Conservation (phyloP, 2,888 invertebrate species). For the Molorchus minor region DNA sequence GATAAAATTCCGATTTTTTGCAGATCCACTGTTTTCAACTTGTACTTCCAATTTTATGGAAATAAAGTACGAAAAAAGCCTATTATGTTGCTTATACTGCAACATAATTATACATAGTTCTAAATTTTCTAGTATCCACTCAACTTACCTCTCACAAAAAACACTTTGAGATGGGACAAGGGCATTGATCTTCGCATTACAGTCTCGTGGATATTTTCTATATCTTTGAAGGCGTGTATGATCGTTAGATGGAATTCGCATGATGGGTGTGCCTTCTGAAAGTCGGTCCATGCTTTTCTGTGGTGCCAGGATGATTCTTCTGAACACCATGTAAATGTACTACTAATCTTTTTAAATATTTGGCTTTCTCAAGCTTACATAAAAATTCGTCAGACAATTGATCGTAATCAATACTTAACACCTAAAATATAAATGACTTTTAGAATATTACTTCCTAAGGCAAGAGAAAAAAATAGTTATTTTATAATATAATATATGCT, state of each 20-base stretch:
- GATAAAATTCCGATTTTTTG: no score
- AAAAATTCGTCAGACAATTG: conserved; percentile 65
- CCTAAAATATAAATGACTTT: conserved; percentile 52
- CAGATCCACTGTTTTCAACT: no score
- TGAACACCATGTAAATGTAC: conserved; percentile 77
- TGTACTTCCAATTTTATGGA: no score
- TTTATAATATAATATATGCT: no score
- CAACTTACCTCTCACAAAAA: no score
- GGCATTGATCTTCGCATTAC: conserved; percentile 77
- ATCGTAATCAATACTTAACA: conserved; percentile 69
- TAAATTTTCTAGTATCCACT: no score
- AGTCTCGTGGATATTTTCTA: conserved; percentile 68
- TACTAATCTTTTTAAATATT: conserved; percentile 68
- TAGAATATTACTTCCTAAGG: no score
- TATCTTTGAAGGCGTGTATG: conserved; percentile 76
- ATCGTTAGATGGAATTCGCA: conserved; percentile 70
- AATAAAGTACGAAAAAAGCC: no score
- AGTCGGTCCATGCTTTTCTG: conserved; percentile 72
- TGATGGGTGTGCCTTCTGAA: conserved; percentile 66
- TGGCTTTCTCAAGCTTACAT: conserved; percentile 51
- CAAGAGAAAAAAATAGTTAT: no score
- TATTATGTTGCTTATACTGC: no score
- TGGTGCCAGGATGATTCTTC: conserved; percentile 70
- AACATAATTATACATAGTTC: no score
- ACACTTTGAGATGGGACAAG: conserved; percentile 75